Percentiles rank a stretch among this genome's conserved stretches.
These are phyloP conservation scores for Cataglyphis altisquamis DNA, from an alignment of 2,888 invertebrate genomes.

Conservation along the genomic window DNA sequence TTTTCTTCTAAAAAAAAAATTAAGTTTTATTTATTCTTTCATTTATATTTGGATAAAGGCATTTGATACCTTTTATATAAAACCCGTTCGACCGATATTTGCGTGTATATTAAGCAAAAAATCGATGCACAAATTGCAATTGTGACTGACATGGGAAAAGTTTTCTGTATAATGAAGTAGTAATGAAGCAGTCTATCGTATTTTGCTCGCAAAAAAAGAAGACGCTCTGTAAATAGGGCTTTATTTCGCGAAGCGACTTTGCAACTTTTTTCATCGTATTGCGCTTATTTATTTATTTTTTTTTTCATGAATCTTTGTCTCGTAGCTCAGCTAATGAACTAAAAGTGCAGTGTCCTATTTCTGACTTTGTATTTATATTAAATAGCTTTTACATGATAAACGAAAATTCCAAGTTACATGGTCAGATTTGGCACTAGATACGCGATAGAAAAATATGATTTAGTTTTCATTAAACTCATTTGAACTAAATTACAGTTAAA, in stretches of 20 bases:
- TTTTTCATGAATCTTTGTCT: not conserved
- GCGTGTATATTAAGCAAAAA: slow-evolving; percentile 31
- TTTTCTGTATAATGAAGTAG: slow-evolving; percentile 16
- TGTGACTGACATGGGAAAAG: not conserved
- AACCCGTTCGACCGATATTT: slow-evolving; percentile 12
- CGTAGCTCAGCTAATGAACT: not conserved
- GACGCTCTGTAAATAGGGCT: slow-evolving; percentile 34
- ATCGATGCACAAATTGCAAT: slow-evolving; percentile 47
- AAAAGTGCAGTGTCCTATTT: not conserved
- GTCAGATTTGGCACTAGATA: not conserved
- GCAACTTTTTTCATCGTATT: slow-evolving; percentile 41
- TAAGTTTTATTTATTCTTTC: not conserved
- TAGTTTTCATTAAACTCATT: slow-evolving; percentile 7
- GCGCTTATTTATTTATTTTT: not conserved
- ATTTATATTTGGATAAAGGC: not conserved
- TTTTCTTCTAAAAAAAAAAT: not conserved
- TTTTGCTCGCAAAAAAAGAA: slow-evolving; percentile 26
- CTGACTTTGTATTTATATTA: not conserved
- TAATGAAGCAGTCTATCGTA: slow-evolving; percentile 22
- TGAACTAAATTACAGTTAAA: not conserved
- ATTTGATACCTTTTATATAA: slow-evolving; percentile 24
- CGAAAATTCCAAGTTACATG: not conserved
- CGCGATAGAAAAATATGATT: slow-evolving; percentile 1
- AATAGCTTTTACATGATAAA: not conserved
- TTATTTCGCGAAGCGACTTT: slow-evolving; percentile 35